Base-by-base conservation (phyloP, 2,113 vertebrate species). In the Nothocercus nigrocapillus region DNA sequence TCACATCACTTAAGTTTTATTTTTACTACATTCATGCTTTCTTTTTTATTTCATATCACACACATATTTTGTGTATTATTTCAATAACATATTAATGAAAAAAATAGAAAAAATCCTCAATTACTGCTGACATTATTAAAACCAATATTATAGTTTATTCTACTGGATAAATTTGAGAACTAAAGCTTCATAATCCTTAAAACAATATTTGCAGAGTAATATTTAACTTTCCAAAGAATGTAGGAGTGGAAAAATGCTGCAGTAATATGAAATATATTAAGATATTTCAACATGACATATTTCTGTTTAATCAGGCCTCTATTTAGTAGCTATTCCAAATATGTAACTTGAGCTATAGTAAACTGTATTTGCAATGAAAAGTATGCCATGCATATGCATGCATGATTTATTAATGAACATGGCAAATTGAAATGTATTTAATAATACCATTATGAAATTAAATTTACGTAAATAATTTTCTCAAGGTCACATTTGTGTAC, bases 51-150 rank as follows among this genome's bases (percentile, higher is more conserved):
- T 59, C 36, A 7, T 34, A 32, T 45, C 32, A 67, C 8, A 11
- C 45, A 30, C 30, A 70, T 36, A 34, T 42, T 88, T 81, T 85
- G 63, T 30, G 19, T 74, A 44, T 62, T 25, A 13, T 54, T 90
- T 30, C 58, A 62, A 34, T 80, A 85, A 90, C 27, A 30, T 69
- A 85, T 85, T 96, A 95, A 95, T 89, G 80, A 95, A 93, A 66
- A 93, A 97, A 97, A 94, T 77, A 90, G 82, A 87, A 97, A 96
- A 97, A 86, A 75, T 82, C 45, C 66, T 96, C 92, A 94, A 85
- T 96, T 77, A 62, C 74, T 95, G 69, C 93, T 97, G 97, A 82
- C 62, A 90, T 92, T 97, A 95, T 40, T 82, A 95, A 97, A 96
- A 42, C 79, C 70, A 97, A 84, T 89, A 96, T 94, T 97, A 53